Percentiles rank a stretch among this genome's conserved stretches.
phyloP scores from a whole-genome alignment of 2,113 vertebrate genomes.

The Strigops habroptila region DNA sequence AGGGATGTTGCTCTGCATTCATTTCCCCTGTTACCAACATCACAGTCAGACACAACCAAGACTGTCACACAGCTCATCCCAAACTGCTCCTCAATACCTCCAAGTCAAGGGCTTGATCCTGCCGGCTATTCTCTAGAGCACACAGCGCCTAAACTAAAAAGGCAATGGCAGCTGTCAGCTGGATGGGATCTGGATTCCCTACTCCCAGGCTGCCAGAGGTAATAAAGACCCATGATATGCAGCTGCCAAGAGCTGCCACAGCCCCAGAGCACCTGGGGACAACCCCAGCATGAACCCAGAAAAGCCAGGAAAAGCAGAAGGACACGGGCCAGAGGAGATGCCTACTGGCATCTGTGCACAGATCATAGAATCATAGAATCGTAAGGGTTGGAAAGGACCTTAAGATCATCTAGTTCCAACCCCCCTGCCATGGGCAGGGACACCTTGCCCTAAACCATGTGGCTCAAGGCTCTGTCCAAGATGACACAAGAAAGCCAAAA shows the following conservation, averaged over 20 bases:
- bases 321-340: neutral
- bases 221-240: neutral
- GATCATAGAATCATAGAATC: too few relatives aligned
- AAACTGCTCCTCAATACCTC: neutral
- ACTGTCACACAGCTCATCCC: neutral
- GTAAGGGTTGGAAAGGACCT: too few relatives aligned
- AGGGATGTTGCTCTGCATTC: neutral
- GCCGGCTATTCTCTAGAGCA: neutral
- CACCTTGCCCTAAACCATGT: too few relatives aligned
- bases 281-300: neutral
- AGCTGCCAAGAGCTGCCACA: neutral
- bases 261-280: neutral
- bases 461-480: too few relatives aligned
- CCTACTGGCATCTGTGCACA: neutral
- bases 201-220: neutral
- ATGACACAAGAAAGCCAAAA: neutral
- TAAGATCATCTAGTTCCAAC: too few relatives aligned
- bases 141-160: neutral
- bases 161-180: neutral
- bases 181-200: neutral
- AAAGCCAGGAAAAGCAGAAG: neutral
- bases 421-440: too few relatives aligned
- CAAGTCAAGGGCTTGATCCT: neutral
- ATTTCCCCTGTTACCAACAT: neutral
- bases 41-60: neutral